These are phyloP conservation scores for Sebastolobus alascanus DNA, from an alignment of 2,797 vertebrate genomes.

Conservation along the genomic window DNA sequence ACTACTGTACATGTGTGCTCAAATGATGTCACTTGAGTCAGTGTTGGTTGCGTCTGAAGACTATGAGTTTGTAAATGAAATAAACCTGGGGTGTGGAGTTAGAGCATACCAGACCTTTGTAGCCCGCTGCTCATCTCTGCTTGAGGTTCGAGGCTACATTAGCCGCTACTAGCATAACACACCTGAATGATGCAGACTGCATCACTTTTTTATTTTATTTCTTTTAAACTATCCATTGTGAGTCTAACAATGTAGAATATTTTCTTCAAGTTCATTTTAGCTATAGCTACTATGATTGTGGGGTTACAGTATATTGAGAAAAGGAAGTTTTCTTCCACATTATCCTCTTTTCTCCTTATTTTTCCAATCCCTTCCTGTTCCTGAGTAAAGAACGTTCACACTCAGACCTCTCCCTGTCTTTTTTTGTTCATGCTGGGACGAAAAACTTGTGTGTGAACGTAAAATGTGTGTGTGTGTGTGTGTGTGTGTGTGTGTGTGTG, in stretches of 20 bases:
- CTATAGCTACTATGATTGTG: background rate
- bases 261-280: background rate
- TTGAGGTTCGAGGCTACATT: background rate
- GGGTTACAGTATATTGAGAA: background rate
- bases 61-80: no score
- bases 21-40: no score
- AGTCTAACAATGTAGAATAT: background rate
- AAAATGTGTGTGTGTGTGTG: constrained; percentile 6
- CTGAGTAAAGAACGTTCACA: background rate
- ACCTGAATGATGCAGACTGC: background rate
- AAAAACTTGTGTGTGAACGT: constrained; percentile 16
- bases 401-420: background rate
- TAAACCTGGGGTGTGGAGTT: no score
- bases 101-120: no score
- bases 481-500: constrained; percentile 12
- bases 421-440: background rate
- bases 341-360: background rate
- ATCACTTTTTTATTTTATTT: background rate
- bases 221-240: background rate
- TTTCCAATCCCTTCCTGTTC: constrained; percentile 3
- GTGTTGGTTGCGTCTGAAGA: no score
- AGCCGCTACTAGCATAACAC: background rate
- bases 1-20: background rate
- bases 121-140: no score
- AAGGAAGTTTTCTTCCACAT: background rate